A percentile compares a stretch with the other conserved stretches of the same genome.
These are phyloP conservation scores for Drepanosiphum platanoidis DNA, from an alignment of 2,888 invertebrate genomes.

Conservation along the genomic window DNA sequence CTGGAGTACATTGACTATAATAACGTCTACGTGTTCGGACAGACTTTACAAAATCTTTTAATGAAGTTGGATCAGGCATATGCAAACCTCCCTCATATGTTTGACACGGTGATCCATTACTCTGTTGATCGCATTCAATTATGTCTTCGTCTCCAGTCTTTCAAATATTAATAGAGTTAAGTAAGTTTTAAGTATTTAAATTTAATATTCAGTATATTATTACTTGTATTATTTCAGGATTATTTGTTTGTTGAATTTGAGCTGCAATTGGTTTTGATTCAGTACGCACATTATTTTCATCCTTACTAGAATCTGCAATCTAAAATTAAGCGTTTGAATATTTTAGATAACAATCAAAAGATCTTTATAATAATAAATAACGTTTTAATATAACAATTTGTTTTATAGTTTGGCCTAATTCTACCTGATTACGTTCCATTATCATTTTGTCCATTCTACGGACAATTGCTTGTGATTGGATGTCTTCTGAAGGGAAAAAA, in stretches of 20 bases:
- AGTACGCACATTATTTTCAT: constrained; percentile 35
- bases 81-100: constrained; percentile 71
- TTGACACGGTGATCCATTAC: constrained; percentile 70
- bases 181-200: neutral
- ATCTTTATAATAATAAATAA: neutral
- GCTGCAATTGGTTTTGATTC: constrained; percentile 42
- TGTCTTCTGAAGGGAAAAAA: constrained; percentile 69
- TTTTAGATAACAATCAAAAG: neutral
- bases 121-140: constrained; percentile 65
- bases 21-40: constrained; percentile 72
- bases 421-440: constrained; percentile 64
- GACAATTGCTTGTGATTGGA: constrained; percentile 63
- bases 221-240: constrained; percentile 56
- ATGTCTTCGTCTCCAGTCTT: constrained; percentile 65
- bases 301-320: constrained; percentile 41
- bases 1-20: constrained; percentile 72
- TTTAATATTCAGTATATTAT: neutral
- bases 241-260: constrained; percentile 35
- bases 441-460: constrained; percentile 63
- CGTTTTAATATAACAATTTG: constrained; percentile 6
- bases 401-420: constrained; percentile 62
- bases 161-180: neutral
- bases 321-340: neutral
- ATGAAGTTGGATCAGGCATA: constrained; percentile 72
- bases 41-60: constrained; percentile 71